These are phyloP conservation scores for Dipodomys merriami DNA, from an alignment of 2,113 vertebrate genomes.

Conservation along the genomic window DNA sequence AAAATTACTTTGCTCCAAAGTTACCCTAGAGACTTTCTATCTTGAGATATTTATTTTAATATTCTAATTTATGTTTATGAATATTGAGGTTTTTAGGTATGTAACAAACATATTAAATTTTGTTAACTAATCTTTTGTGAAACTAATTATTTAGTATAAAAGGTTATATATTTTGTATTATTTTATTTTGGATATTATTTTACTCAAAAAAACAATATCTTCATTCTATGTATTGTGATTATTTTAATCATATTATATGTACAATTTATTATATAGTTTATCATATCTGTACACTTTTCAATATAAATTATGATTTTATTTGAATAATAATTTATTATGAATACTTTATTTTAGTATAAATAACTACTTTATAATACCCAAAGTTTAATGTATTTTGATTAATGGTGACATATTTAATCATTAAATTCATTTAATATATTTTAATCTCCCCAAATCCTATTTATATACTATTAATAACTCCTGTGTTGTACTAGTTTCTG, in stretches of 20 bases:
- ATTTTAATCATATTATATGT: too few relatives aligned
- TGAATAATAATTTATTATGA: neutral
- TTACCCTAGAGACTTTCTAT: neutral
- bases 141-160: neutral
- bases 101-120: neutral
- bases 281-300: neutral
- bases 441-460: neutral
- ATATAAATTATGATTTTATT: neutral
- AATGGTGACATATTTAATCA: neutral
- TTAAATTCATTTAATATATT: neutral
- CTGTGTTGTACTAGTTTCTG: neutral
- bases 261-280: neutral
- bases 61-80: neutral
- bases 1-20: neutral
- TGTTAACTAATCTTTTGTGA: neutral
- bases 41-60: neutral
- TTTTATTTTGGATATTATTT: conserved; percentile 17
- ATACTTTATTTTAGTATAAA: neutral
- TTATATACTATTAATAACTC: neutral
- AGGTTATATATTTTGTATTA: conserved; percentile 3
- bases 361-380: neutral
- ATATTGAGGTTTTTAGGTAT: neutral
- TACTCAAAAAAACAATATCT: neutral
- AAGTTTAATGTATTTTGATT: neutral
- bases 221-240: neutral